A percentile compares a stretch with the other conserved stretches of the same genome.
These are phyloP conservation scores for Gracilinanus agilis DNA, from an alignment of 2,113 vertebrate species.

Conservation along the genomic window DNA sequence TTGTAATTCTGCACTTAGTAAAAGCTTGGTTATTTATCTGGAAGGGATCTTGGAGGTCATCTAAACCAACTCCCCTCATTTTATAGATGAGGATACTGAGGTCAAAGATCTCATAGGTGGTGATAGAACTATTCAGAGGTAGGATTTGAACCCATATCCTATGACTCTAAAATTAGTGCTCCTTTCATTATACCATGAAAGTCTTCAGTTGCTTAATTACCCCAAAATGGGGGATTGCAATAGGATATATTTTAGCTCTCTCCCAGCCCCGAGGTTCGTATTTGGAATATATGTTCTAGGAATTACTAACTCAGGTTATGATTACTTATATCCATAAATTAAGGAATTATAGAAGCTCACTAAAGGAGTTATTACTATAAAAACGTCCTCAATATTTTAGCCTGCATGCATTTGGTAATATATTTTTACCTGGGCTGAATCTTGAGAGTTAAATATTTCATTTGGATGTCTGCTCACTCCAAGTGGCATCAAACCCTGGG, in stretches of 20 bases:
- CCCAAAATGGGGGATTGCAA: background rate
- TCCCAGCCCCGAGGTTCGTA: background rate
- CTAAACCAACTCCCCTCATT: background rate
- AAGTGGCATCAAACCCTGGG: constrained; percentile 51
- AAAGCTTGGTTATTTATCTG: background rate
- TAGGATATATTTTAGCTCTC: background rate
- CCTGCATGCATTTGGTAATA: background rate
- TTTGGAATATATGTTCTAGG: background rate
- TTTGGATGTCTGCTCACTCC: background rate
- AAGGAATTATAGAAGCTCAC: background rate
- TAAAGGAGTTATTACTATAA: constrained; percentile 5
- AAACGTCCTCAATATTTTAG: constrained; percentile 6
- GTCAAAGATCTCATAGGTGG: background rate
- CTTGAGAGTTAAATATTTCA: constrained; percentile 65
- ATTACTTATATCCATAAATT: background rate
- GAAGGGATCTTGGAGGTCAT: background rate
- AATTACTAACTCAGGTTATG: constrained; percentile 16
- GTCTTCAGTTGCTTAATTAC: background rate
- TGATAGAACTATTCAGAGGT: background rate
- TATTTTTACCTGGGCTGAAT: constrained; percentile 54
- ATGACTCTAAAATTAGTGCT: background rate
- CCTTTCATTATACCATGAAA: background rate
- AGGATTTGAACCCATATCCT: background rate
- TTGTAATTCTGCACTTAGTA: background rate
- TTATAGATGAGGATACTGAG: background rate